Percentiles rank a stretch among this genome's conserved stretches.
Evolutionary conservation across 2,113 vertebrate genomes (phyloP).

Genomic region (Equus quagga): DNA sequence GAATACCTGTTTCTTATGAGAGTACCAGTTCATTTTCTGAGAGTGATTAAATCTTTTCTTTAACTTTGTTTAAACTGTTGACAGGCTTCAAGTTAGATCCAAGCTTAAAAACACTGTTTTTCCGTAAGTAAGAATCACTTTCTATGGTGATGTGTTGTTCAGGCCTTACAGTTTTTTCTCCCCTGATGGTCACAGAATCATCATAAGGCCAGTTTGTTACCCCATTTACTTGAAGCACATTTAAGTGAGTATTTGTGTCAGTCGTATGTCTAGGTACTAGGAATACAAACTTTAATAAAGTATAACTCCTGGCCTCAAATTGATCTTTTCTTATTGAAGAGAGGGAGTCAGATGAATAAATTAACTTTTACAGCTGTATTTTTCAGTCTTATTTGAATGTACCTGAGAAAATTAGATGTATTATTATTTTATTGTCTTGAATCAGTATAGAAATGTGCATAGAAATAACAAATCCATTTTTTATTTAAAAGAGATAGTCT

Average conservation of each 20-base stretch:
- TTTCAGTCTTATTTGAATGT: neutral
- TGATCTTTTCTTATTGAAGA: neutral
- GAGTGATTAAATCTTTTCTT: neutral
- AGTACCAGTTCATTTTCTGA: conserved; percentile 8
- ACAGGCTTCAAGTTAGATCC: neutral
- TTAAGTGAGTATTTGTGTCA: neutral
- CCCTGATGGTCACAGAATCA: neutral
- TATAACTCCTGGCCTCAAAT: neutral
- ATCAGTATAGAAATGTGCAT: neutral
- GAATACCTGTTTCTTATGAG: neutral
- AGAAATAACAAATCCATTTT: conserved; percentile 6
- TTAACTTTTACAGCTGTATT: neutral
- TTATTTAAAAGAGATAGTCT: neutral
- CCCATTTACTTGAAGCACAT: neutral
- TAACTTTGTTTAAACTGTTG: neutral
- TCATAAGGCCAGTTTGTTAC: neutral
- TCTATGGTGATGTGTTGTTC: neutral
- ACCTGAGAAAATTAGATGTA: neutral
- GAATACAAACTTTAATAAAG: neutral
- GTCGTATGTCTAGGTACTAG: neutral
- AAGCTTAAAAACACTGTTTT: neutral
- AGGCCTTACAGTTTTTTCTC: neutral
- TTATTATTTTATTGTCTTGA: neutral
- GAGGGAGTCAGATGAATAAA: neutral
- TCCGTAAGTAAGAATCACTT: neutral